phyloP scores from a whole-genome alignment of 2,888 invertebrate species.

The Spodoptera littoralis region DNA sequence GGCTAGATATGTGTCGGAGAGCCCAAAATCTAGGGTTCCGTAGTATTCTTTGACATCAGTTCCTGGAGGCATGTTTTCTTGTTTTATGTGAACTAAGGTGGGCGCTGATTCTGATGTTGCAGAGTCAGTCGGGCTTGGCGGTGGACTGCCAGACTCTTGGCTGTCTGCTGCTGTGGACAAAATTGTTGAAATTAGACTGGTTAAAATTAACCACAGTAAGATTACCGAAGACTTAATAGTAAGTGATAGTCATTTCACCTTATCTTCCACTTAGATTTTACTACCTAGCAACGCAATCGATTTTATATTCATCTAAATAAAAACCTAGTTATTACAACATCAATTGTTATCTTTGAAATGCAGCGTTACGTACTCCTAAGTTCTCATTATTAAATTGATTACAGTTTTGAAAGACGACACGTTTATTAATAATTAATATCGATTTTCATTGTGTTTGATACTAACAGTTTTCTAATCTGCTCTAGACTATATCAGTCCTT shows the following conservation, averaged over 20 bases:
- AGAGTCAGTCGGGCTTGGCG: conserved; percentile 84
- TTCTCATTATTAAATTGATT: conserved; percentile 52
- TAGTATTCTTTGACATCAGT: conserved; percentile 83
- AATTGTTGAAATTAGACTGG: conserved; percentile 33
- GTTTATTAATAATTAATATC: conserved; percentile 51
- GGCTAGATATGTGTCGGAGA: conserved; percentile 79
- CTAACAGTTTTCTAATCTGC: conserved; percentile 43
- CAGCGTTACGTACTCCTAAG: conserved; percentile 25
- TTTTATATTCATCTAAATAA: too few relatives aligned
- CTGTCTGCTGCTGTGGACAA: conserved; percentile 85
- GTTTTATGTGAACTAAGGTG: conserved; percentile 86
- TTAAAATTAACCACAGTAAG: not conserved
- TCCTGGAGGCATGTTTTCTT: conserved; percentile 85
- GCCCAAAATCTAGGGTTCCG: conserved; percentile 78
- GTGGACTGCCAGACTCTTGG: conserved; percentile 85
- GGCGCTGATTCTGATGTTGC: conserved; percentile 83
- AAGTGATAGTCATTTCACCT: not conserved
- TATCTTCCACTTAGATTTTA: not conserved
- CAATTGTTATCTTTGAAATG: conserved; percentile 30
- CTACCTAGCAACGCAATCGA: too few relatives aligned
- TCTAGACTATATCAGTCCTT: conserved; percentile 31
- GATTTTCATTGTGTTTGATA: conserved; percentile 47
- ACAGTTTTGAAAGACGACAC: conserved; percentile 48
- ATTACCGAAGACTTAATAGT: too few relatives aligned
- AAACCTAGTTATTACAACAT: not conserved